phyloP scores from a whole-genome alignment of 2,113 vertebrate genomes.

The Notothenia rossii region DNA sequence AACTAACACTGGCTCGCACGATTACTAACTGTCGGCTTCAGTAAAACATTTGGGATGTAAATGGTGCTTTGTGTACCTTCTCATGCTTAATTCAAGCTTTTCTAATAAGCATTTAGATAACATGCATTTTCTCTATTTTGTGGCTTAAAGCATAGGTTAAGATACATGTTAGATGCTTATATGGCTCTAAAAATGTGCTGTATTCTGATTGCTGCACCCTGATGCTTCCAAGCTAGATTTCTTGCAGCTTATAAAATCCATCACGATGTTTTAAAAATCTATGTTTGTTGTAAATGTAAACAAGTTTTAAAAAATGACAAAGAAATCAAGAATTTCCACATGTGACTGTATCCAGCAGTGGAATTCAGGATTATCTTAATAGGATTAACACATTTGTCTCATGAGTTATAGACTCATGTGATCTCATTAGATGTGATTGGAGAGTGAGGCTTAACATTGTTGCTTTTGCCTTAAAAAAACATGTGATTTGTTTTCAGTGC shows the following conservation, averaged over 20 bases:
- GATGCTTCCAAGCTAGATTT: conserved; percentile 1
- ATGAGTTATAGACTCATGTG: conserved; percentile 32
- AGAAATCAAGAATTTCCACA: conserved; percentile 24
- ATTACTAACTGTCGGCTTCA: conserved; percentile 34
- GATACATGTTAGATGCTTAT: background rate
- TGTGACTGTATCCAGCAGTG: conserved; percentile 40
- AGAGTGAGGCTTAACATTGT: conserved; percentile 29
- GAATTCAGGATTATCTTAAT: conserved; percentile 76
- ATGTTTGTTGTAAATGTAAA: background rate
- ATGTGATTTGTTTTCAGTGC: background rate
- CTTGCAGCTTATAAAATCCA: background rate
- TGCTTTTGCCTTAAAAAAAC: conserved; percentile 19
- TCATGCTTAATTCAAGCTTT: conserved; percentile 32
- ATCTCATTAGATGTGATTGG: background rate
- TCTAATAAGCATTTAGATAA: conserved; percentile 31
- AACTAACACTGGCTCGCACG: conserved; percentile 36
- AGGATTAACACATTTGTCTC: conserved; percentile 69
- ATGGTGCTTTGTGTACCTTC: conserved; percentile 38
- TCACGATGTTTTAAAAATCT: too few species aligned
- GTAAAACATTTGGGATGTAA: background rate
- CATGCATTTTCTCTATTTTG: background rate
- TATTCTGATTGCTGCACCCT: background rate
- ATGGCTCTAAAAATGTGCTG: background rate
- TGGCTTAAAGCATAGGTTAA: background rate
- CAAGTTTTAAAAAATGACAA: background rate